Evolutionary conservation across 1,140 invertebrate genomes (phyloP).

Genomic region (Brachionus paranguensis): DNA sequence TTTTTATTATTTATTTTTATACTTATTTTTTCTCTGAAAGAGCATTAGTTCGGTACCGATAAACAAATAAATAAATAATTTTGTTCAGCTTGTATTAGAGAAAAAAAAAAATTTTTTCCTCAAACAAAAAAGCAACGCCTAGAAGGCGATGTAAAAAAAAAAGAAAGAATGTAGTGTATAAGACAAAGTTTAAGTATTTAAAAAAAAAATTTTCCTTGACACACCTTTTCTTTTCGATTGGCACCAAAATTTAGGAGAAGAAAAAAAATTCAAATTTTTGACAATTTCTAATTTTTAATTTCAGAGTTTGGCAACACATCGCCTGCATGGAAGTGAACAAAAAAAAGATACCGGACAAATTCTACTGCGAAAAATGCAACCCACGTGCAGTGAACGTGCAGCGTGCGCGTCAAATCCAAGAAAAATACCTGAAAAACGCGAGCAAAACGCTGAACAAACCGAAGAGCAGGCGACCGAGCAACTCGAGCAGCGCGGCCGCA

Average conservation of each 20-base stretch:
- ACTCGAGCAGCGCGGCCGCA: not conserved
- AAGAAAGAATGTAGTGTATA: no score
- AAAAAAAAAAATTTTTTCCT: no score
- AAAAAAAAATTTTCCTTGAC: no score
- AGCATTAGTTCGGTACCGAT: no score
- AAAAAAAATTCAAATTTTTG: not conserved
- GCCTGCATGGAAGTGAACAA: conserved; percentile 19
- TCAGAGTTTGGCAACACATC: conserved; percentile 26
- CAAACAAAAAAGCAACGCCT: no score
- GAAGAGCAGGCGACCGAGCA: not conserved
- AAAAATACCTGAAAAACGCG: conserved; percentile 5
- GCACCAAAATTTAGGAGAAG: not conserved
- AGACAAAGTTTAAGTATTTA: no score
- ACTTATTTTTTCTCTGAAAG: no score
- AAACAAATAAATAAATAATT: no score
- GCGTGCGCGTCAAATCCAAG: conserved; percentile 1
- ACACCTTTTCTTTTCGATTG: no score
- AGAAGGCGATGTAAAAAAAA: no score
- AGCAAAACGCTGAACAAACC: not conserved
- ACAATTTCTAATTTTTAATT: not conserved
- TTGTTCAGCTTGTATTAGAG: no score
- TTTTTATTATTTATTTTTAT: no score
- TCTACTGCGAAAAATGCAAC: conserved; percentile 13
- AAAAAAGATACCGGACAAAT: conserved; percentile 22
- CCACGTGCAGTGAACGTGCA: not conserved